phyloP scores from a whole-genome alignment of 2,797 vertebrate species.

The Poecilia gillii region DNA sequence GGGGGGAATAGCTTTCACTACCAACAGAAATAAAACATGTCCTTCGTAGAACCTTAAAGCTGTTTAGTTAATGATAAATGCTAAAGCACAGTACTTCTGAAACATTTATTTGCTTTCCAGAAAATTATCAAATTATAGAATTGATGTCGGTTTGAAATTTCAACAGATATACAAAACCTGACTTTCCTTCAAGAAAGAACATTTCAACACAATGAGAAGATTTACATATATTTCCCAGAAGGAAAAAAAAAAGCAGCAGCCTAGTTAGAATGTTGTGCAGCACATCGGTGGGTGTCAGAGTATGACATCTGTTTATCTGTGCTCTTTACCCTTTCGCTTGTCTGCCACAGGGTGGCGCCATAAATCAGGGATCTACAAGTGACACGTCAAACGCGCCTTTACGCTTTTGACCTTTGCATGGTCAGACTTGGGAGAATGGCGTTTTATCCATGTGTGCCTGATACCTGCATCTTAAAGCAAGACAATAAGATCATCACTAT shows the following conservation, averaged over 20 bases:
- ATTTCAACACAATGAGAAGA: background rate
- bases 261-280: background rate
- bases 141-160: background rate
- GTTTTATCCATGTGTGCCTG: background rate
- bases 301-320: conserved; percentile 17
- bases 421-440: background rate
- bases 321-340: conserved; percentile 7
- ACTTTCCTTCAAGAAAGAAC: background rate
- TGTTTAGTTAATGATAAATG: too few relatives aligned
- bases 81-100: background rate
- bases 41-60: background rate
- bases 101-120: background rate
- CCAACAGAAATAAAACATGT: background rate
- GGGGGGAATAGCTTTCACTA: background rate
- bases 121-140: background rate
- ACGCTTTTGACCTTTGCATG: background rate
- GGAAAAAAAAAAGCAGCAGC: background rate
- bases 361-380: conserved; percentile 27
- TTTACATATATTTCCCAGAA: background rate
- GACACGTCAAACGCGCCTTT: background rate
- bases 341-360: conserved; percentile 67
- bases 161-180: background rate
- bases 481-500: background rate
- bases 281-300: conserved; percentile 6
- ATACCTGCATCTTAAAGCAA: background rate